Conservation (phyloP, 2,113 vertebrate genomes). For the Hystrix brachyura region DNA sequence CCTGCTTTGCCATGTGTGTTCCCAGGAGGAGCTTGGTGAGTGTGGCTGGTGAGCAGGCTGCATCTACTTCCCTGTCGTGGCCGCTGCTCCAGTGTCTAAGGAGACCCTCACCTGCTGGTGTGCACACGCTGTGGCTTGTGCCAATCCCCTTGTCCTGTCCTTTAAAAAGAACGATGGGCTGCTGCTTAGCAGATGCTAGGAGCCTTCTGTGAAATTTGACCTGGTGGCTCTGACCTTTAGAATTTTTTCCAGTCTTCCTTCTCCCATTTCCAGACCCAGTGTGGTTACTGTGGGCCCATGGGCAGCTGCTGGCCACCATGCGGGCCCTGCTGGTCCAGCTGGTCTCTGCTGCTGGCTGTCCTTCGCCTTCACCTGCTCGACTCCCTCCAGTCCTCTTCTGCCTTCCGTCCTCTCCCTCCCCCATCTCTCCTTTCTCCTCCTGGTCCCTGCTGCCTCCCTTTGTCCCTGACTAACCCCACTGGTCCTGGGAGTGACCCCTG, state of each 20-base stretch:
- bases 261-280: background rate
- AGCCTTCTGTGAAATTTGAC: background rate
- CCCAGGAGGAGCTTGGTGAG: background rate
- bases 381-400: background rate
- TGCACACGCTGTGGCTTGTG: no score
- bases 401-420: background rate
- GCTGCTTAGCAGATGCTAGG: background rate
- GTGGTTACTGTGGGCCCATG: background rate
- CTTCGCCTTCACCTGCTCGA: background rate
- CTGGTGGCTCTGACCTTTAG: background rate
- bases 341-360: background rate
- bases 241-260: background rate
- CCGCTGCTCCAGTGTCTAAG: background rate
- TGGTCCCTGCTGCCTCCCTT: background rate
- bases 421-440: background rate
- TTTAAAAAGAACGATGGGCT: background rate
- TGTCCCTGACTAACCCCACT: conserved; percentile 8
- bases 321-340: background rate
- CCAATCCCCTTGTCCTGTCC: background rate
- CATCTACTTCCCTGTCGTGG: background rate
- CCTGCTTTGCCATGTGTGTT: background rate
- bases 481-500: background rate
- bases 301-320: conserved; percentile 52
- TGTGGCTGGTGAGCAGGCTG: background rate
- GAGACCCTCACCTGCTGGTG: background rate